Conservation (phyloP, 1,140 invertebrate genomes). For the Macrobrachium nipponense region DNA sequence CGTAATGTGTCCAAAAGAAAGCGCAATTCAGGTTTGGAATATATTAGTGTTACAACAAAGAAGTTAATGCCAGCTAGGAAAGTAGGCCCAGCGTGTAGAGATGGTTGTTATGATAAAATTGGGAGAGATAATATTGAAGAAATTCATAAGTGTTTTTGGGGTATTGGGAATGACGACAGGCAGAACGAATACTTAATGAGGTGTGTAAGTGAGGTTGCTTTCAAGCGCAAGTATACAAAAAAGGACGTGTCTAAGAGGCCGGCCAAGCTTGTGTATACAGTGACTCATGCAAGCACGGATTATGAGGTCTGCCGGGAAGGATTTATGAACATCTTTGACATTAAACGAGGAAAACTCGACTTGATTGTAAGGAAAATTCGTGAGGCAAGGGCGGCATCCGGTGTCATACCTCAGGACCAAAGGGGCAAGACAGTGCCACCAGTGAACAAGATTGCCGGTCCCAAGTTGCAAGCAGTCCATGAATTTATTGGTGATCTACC, state of each 20-base stretch:
- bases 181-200: conserved; percentile 12
- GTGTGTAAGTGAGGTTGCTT: too few species aligned
- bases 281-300: background rate
- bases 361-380: background rate
- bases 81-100: conserved; percentile 13
- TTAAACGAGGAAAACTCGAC: background rate
- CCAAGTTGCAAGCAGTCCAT: too few species aligned
- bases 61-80: conserved; percentile 12
- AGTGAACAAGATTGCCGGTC: background rate
- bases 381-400: background rate
- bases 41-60: conserved; percentile 18
- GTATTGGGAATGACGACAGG: conserved; percentile 11
- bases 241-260: background rate
- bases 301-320: background rate
- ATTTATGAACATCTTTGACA: background rate
- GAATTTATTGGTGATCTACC: conserved; percentile 5
- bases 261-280: background rate
- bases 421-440: background rate
- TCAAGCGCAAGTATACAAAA: background rate
- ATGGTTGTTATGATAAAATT: conserved; percentile 34
- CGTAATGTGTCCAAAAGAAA: conserved; percentile 25
- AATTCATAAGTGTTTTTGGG: conserved; percentile 12
- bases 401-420: background rate
- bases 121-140: too few species aligned
- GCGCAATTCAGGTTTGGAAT: conserved; percentile 16